A percentile compares a stretch with the other conserved stretches of the same genome.
Conservation (phyloP, 2,888 invertebrate species). For the Pyralis farinalis region DNA sequence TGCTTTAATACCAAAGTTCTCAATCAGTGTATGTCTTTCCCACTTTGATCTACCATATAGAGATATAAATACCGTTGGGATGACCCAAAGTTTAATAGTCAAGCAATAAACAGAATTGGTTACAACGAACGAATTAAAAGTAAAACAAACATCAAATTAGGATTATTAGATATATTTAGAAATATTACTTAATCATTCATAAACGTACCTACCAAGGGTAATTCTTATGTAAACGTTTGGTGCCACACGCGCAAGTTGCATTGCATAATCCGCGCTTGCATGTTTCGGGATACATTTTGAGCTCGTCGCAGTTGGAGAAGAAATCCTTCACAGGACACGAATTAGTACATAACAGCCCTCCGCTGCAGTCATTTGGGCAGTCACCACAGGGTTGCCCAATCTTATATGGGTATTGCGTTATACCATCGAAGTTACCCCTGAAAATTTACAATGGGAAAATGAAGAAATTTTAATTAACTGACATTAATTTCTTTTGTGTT, state of each 20-base stretch:
- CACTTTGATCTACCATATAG: too few relatives aligned
- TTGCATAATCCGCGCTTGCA: slow-evolving; percentile 82
- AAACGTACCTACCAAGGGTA: slow-evolving; percentile 35
- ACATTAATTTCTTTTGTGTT: too few relatives aligned
- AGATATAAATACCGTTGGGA: too few relatives aligned
- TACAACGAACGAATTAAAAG: too few relatives aligned
- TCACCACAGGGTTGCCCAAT: slow-evolving; percentile 83
- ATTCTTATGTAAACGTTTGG: slow-evolving; percentile 66
- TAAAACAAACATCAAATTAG: too few relatives aligned
- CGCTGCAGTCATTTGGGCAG: slow-evolving; percentile 83
- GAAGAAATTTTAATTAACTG: too few relatives aligned
- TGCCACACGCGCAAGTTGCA: slow-evolving; percentile 87
- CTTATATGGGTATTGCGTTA: slow-evolving; percentile 85
- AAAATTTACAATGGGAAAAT: too few relatives aligned
- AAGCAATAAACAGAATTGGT: too few relatives aligned
- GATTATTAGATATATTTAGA: too few relatives aligned
- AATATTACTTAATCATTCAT: slow-evolving; percentile 4
- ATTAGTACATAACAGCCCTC: slow-evolving; percentile 87
- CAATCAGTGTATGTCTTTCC: too few relatives aligned
- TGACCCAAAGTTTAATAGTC: too few relatives aligned
- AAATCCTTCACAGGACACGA: slow-evolving; percentile 84
- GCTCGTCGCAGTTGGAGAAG: slow-evolving; percentile 87
- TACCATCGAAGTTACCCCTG: slow-evolving; percentile 85
- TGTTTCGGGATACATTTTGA: slow-evolving; percentile 60
- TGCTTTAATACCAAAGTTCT: too few relatives aligned